phyloP scores from a whole-genome alignment of 2,888 invertebrate genomes.

The Minunthozetes semirufus region DNA sequence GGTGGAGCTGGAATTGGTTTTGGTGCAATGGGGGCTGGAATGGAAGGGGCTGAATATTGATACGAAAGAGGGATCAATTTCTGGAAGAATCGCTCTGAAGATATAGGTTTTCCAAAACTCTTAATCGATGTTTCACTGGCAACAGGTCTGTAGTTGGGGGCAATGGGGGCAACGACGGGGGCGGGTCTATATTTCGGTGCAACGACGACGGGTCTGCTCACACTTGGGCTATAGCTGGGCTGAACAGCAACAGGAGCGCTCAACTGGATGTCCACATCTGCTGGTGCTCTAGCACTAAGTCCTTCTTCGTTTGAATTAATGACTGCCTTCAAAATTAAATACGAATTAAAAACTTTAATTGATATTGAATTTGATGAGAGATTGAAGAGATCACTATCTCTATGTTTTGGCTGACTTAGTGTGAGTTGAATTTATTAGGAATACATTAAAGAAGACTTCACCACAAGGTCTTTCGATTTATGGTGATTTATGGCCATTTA shows the following conservation, averaged over 20 bases:
- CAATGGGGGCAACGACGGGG: no score
- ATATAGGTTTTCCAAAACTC: background rate
- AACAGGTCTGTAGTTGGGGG: no score
- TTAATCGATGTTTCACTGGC: background rate
- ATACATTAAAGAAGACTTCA: no score
- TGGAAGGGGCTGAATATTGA: background rate
- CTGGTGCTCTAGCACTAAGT: slow-evolving; percentile 17
- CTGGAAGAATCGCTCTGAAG: background rate
- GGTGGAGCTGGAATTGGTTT: background rate
- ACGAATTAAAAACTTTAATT: no score
- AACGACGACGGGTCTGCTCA: background rate
- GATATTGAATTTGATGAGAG: no score
- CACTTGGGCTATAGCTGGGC: no score
- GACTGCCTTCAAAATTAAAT: slow-evolving; percentile 5
- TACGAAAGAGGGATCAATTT: background rate
- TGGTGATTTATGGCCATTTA: no score
- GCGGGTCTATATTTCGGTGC: background rate
- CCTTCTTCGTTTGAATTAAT: slow-evolving; percentile 34
- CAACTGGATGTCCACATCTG: slow-evolving; percentile 21
- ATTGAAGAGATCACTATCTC: no score
- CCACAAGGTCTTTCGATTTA: no score
- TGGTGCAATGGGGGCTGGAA: background rate
- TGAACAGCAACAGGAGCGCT: no score
- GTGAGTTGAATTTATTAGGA: no score
- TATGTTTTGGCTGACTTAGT: no score